These are phyloP conservation scores for Myocastor coypus DNA, from an alignment of 2,113 vertebrate genomes.

Conservation along the genomic window DNA sequence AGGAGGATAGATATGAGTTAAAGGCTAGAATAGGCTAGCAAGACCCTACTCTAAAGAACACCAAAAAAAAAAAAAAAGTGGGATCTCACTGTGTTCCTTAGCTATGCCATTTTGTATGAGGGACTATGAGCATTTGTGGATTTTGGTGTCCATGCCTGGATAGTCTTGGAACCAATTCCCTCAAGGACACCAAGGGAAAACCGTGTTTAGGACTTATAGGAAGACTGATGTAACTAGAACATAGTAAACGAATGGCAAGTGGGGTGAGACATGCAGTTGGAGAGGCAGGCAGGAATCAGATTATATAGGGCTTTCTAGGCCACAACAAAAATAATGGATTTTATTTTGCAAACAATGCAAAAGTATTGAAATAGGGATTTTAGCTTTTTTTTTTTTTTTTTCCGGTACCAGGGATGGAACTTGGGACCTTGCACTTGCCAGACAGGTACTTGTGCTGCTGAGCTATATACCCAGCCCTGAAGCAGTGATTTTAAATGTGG, in stretches of 20 bases:
- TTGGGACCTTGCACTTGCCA: too few species aligned
- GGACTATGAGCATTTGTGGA: background rate
- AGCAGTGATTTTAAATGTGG: constrained; percentile 47
- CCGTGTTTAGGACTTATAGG: background rate
- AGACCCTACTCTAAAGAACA: background rate
- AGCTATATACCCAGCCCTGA: background rate
- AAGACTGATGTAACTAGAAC: constrained; percentile 26
- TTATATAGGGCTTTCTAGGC: constrained; percentile 41
- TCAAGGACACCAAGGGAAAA: background rate
- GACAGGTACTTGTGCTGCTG: too few species aligned
- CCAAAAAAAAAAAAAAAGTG: too few species aligned
- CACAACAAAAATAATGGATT: constrained; percentile 4
- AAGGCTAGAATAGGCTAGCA: background rate
- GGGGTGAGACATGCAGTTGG: background rate
- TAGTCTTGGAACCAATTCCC: background rate
- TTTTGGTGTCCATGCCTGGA: background rate
- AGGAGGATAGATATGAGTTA: background rate
- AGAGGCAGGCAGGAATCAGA: constrained; percentile 41
- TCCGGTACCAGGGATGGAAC: too few species aligned
- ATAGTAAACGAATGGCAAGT: background rate
- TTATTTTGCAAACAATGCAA: constrained; percentile 42
- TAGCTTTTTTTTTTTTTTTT: background rate
- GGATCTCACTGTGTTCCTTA: background rate
- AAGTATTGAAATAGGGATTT: constrained; percentile 49
- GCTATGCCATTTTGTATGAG: background rate